A percentile compares a stretch with the other conserved stretches of the same genome.
phyloP scores from a whole-genome alignment of 2,888 invertebrate genomes.

The Elegia similella region DNA sequence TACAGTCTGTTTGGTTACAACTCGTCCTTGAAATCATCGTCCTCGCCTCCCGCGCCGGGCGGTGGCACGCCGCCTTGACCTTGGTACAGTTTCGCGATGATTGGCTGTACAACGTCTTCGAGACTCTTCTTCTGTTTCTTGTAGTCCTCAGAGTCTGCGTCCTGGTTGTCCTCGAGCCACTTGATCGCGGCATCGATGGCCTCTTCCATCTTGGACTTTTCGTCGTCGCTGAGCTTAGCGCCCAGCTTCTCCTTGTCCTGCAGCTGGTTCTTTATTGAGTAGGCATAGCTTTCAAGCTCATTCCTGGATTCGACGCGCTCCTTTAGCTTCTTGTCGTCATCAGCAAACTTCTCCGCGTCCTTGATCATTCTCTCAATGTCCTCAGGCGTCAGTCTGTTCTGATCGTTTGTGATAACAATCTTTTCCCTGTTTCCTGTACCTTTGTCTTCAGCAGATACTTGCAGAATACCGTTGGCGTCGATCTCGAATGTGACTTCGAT shows the following conservation, averaged over 20 bases:
- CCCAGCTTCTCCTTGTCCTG: slow-evolving; percentile 98
- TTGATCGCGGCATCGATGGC: slow-evolving; percentile 98
- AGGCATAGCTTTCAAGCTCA: slow-evolving; percentile 98
- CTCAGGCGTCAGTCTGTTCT: slow-evolving; percentile 97
- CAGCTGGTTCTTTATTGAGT: slow-evolving; percentile 98
- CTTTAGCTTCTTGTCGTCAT: slow-evolving; percentile 98
- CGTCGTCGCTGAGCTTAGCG: slow-evolving; percentile 92
- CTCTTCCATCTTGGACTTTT: slow-evolving; percentile 96
- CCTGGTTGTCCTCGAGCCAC: slow-evolving; percentile 98
- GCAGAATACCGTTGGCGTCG: slow-evolving; percentile 96
- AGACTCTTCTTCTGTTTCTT: slow-evolving; percentile 97
- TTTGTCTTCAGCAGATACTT: slow-evolving; percentile 99
- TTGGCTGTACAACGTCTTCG: slow-evolving; percentile 97
- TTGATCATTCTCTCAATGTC: slow-evolving; percentile 99
- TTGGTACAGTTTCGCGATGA: slow-evolving; percentile 97
- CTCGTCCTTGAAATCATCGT: slow-evolving; percentile 92
- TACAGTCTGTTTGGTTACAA: slow-evolving; percentile 82
- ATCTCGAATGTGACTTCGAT: slow-evolving; percentile 98
- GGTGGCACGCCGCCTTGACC: slow-evolving; percentile 91
- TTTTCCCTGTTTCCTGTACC: slow-evolving; percentile 99
- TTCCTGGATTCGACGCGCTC: slow-evolving; percentile 98
- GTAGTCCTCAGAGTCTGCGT: slow-evolving; percentile 95
- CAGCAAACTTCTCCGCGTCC: slow-evolving; percentile 99
- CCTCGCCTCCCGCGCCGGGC: slow-evolving; percentile 86
- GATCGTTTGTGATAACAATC: slow-evolving; percentile 99